Base-by-base conservation (phyloP, 1,140 invertebrate species). In the Penaeus vannamei region DNA sequence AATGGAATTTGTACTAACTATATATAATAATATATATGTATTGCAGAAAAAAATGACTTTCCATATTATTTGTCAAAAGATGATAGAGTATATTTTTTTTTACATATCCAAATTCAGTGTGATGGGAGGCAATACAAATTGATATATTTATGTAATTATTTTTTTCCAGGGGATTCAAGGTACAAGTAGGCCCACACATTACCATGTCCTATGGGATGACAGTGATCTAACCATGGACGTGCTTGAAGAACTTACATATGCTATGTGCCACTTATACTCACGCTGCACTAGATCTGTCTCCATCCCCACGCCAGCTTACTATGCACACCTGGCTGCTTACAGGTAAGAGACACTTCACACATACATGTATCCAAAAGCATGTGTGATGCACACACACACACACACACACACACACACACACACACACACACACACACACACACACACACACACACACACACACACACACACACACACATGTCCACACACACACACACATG, bases 271-370 rank as follows among this genome's bases (percentile, higher is more conserved):
- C 92, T 94, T 98, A 93, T 98, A 97, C 93, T 95, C 96, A 4
- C 95, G 98, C 26, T 99, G 98, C 92, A 96, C 95, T 82, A 94
- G 97, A 84, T 95, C 97, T 4, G 97, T 99, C 0, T 98, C 97
- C 22, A 98, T 98, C 94, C 98, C 98, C 2, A 96, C 98, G 1
- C 97, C 98, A 2, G 98, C 97, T 0, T 98, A 98, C 93, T 98
- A 98, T 93, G 97, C 98, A 42, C 97, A 99, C 94, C 94, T 98
- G 85, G 97, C 96, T n/a, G 97, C 97, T 22, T 96, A 96, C 86
- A 94, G 98, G 77, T 90, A 42, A 84, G 29, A 19, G 61, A 32
- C 20, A 53, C 20, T 19, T 19, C 36, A n/a, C n/a, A n/a, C n/a
- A n/a, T n/a, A n/a, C n/a, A n/a, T n/a, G n/a, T 79, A 22, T 12